Percentiles rank a stretch among this genome's conserved stretches.
phyloP scores from a whole-genome alignment of 2,888 invertebrate genomes.

The Crematogaster levior region DNA sequence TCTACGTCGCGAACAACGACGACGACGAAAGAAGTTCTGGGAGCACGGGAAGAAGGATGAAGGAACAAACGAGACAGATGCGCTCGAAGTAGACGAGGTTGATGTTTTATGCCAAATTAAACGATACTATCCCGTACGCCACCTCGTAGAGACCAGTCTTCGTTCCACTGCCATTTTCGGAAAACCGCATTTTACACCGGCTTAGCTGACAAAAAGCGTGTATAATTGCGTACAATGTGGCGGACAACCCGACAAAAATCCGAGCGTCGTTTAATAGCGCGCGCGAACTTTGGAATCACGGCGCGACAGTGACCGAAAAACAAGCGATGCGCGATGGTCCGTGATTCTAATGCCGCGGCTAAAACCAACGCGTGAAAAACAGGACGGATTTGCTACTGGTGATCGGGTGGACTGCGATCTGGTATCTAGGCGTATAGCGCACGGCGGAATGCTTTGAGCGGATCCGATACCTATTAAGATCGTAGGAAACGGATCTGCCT shows the following conservation, averaged over 20 bases:
- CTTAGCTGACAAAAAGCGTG: constrained; percentile 55
- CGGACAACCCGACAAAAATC: constrained; percentile 56
- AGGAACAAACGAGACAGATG: constrained; percentile 26
- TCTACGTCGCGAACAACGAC: constrained; percentile 21
- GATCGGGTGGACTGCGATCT: neutral
- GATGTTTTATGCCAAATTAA: constrained; percentile 75
- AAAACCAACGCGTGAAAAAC: constrained; percentile 48
- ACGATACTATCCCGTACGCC: constrained; percentile 70
- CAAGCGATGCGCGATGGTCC: constrained; percentile 35
- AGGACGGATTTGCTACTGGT: constrained; percentile 19
- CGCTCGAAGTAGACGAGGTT: constrained; percentile 25
- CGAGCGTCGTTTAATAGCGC: constrained; percentile 43
- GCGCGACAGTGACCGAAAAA: constrained; percentile 42
- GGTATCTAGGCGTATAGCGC: constrained; percentile 48
- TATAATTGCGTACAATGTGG: constrained; percentile 76
- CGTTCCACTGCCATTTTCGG: constrained; percentile 81
- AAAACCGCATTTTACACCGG: constrained; percentile 73
- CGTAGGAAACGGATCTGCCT: constrained; percentile 74
- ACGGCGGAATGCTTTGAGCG: constrained; percentile 75
- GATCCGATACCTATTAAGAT: constrained; percentile 75
- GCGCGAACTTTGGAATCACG: constrained; percentile 43
- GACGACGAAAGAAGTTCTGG: neutral
- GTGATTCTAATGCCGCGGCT: constrained; percentile 50
- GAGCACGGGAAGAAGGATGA: constrained; percentile 1
- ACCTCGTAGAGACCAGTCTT: constrained; percentile 76